phyloP scores from a whole-genome alignment of 2,113 vertebrate species.

The Acanthochromis polyacanthus region DNA sequence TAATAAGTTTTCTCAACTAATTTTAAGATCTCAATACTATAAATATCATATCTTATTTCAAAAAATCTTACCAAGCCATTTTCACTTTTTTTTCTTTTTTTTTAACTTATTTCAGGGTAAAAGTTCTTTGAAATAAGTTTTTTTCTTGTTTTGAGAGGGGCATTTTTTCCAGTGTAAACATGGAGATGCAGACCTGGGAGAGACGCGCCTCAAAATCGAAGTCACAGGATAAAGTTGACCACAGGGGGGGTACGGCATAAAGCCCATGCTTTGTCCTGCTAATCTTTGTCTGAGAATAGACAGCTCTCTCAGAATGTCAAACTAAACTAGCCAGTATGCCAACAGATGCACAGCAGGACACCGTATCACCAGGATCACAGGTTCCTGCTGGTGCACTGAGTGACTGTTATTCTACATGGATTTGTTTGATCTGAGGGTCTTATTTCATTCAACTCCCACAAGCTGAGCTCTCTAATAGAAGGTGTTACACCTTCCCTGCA shows the following conservation, averaged over 20 bases:
- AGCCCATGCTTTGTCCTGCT: constrained; percentile 12
- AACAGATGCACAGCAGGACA: constrained; percentile 3
- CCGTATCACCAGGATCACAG: neutral
- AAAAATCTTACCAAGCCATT: no score
- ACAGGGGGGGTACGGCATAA: constrained; percentile 13
- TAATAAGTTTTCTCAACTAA: no score
- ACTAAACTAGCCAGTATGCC: constrained; percentile 19
- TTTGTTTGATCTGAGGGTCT: constrained; percentile 30
- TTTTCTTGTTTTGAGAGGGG: no score
- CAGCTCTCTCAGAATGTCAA: constrained; percentile 22
- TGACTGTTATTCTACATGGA: constrained; percentile 5
- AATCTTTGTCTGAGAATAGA: constrained; percentile 26
- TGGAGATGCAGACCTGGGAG: constrained; percentile 20
- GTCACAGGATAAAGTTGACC: constrained; percentile 33
- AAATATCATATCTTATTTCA: no score
- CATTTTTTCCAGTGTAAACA: no score
- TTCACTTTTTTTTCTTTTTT: no score
- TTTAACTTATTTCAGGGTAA: no score
- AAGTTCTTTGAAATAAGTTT: no score
- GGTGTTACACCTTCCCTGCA: constrained; percentile 15
- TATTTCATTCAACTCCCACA: constrained; percentile 18
- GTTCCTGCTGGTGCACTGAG: constrained; percentile 9
- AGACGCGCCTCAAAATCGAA: constrained; percentile 38
- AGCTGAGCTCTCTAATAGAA: neutral
- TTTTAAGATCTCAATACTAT: no score